Percentiles rank a stretch among this genome's conserved stretches.
Conservation (phyloP, 1,140 invertebrate genomes). For the Cotesia chilonis region DNA sequence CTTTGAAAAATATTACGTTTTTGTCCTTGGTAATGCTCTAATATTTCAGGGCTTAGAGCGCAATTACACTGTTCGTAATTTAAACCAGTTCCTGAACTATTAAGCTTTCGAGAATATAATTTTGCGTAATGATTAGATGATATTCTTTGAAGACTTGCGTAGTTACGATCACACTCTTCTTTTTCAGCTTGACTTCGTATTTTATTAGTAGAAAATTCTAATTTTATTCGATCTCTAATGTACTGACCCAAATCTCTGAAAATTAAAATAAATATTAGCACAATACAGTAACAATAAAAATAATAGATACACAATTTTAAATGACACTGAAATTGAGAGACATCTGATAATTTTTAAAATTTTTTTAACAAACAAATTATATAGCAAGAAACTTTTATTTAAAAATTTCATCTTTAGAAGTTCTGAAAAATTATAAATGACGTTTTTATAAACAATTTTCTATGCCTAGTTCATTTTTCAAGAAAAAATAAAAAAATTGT, state of each 20-base stretch:
- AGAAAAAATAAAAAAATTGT: too few species aligned
- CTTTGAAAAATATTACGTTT: slow-evolving; percentile 53
- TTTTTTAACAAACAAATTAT: too few species aligned
- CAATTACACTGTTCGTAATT: slow-evolving; percentile 75
- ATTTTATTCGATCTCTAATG: slow-evolving; percentile 75
- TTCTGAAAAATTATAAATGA: too few species aligned
- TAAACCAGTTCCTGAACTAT: slow-evolving; percentile 75
- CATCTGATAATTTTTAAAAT: too few species aligned
- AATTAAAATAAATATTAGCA: slow-evolving; percentile 23
- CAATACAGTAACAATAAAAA: not conserved
- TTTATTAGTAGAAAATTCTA: slow-evolving; percentile 71
- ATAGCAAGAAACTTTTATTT: too few species aligned
- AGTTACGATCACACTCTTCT: slow-evolving; percentile 73
- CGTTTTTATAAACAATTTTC: too few species aligned
- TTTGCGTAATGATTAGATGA: slow-evolving; percentile 75
- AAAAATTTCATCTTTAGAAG: too few species aligned
- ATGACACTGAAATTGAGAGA: too few species aligned
- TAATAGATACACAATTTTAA: not conserved
- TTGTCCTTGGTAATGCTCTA: slow-evolving; percentile 71
- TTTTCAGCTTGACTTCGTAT: slow-evolving; percentile 64
- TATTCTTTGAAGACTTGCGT: slow-evolving; percentile 74
- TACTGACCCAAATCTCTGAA: slow-evolving; percentile 79
- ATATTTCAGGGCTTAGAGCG: slow-evolving; percentile 75
- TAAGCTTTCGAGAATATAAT: slow-evolving; percentile 69
- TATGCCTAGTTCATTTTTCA: too few species aligned